These are phyloP conservation scores for Carabus problematicus DNA, from an alignment of 2,888 invertebrate genomes.

Conservation along the genomic window DNA sequence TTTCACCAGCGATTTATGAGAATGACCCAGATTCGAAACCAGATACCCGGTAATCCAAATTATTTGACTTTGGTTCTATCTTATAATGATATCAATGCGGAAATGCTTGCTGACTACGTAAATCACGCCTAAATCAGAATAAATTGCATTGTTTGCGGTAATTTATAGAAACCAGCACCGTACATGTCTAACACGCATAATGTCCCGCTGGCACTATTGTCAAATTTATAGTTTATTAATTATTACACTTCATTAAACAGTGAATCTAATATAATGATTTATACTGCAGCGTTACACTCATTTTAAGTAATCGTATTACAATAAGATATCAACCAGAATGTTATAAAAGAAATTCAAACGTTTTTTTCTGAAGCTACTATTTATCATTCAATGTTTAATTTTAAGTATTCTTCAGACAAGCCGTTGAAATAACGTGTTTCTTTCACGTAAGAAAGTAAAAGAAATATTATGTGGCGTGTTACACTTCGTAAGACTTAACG, in stretches of 20 bases:
- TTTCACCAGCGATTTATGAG: constrained; percentile 37
- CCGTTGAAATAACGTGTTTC: not conserved
- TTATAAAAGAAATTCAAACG: too few species aligned
- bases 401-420: not conserved
- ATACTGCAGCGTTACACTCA: too few species aligned
- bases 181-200: not conserved
- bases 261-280: constrained; percentile 16
- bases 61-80: constrained; percentile 39
- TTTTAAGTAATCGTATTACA: not conserved
- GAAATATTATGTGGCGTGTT: constrained; percentile 23
- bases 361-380: not conserved
- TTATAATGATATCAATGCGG: constrained; percentile 35
- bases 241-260: constrained; percentile 4
- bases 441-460: constrained; percentile 21
- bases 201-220: not conserved
- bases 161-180: constrained; percentile 22
- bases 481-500: constrained; percentile 17
- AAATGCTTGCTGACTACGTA: constrained; percentile 14
- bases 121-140: constrained; percentile 31
- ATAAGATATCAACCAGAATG: not conserved
- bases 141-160: constrained; percentile 28
- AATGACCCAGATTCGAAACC: constrained; percentile 39
- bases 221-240: not conserved
- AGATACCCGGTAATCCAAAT: constrained; percentile 38
- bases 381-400: not conserved